Conservation (phyloP, 92 coral and sea anemone genomes). For the Porites lobata region DNA sequence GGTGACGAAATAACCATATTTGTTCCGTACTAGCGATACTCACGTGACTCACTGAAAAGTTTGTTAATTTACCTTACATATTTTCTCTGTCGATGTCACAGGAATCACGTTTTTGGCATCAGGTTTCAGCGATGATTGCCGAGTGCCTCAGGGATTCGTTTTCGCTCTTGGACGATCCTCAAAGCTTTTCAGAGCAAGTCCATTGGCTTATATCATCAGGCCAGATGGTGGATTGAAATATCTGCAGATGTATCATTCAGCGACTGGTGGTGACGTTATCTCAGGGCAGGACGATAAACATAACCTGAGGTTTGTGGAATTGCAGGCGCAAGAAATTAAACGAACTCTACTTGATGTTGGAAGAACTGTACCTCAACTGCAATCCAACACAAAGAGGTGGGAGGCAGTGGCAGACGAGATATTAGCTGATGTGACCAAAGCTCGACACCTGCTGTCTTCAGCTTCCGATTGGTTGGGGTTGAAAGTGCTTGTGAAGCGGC, state of each 20-base stretch:
- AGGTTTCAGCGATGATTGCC: not conserved
- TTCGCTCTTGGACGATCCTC: not conserved
- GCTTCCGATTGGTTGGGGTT: not conserved
- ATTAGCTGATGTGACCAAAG: not conserved
- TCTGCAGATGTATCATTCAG: conserved; percentile 9
- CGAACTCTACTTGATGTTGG: conserved; percentile 1
- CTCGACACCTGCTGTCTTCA: conserved; percentile 4
- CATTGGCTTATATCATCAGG: not conserved
- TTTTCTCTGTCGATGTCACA: not conserved
- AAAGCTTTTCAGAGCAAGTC: conserved; percentile 7
- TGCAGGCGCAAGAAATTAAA: conserved; percentile 6
- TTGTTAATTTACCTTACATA: not conserved
- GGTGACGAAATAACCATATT: too few species aligned
- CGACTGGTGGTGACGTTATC: conserved; percentile 11
- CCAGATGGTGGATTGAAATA: not conserved
- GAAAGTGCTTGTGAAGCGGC: not conserved
- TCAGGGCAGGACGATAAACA: not conserved
- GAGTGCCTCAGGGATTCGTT: not conserved
- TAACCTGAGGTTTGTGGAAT: conserved; percentile 9
- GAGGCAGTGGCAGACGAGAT: not conserved
- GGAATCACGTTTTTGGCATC: not conserved
- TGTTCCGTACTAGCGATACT: too few species aligned
- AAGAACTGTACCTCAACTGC: conserved; percentile 12
- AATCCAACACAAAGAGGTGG: not conserved
- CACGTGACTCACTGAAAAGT: too few species aligned